These are phyloP conservation scores for Catocala fraxini DNA, from an alignment of 2,888 invertebrate genomes.

Conservation along the genomic window DNA sequence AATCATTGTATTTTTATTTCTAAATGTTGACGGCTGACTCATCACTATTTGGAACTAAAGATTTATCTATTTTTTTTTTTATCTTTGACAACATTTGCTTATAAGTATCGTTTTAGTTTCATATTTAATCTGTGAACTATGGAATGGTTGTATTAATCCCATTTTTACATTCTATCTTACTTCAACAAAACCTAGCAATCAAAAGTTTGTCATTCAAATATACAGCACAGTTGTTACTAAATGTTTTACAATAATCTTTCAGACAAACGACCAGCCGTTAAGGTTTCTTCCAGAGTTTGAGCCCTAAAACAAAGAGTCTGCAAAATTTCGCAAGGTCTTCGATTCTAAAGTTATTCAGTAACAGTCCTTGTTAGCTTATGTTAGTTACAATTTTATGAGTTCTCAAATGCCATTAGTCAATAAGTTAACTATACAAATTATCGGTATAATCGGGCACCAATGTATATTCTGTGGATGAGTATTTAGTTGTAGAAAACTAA, in stretches of 20 bases:
- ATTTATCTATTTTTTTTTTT: no score
- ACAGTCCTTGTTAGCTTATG: slow-evolving; percentile 37
- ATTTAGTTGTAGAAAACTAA: slow-evolving; percentile 74
- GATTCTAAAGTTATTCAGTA: slow-evolving; percentile 36
- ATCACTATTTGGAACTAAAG: no score
- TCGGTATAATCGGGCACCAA: slow-evolving; percentile 70
- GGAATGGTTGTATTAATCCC: no score
- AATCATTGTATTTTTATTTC: no score
- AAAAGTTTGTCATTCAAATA: no score
- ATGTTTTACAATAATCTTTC: slow-evolving; percentile 15
- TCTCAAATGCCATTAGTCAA: slow-evolving; percentile 67
- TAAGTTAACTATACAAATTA: slow-evolving; percentile 68
- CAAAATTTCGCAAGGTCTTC: slow-evolving; percentile 24
- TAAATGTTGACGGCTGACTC: no score
- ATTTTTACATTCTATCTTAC: no score
- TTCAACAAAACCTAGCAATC: no score
- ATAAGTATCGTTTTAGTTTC: no score
- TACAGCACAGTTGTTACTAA: slow-evolving; percentile 3
- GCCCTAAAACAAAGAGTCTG: slow-evolving; percentile 16
- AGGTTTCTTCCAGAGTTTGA: slow-evolving; percentile 1
- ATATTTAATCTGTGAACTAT: no score
- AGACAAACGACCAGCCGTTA: slow-evolving; percentile 3
- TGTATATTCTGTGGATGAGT: slow-evolving; percentile 72
- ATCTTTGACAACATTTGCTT: no score
- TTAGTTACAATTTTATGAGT: slow-evolving; percentile 57